A percentile compares a stretch with the other conserved stretches of the same genome.
Evolutionary conservation across 2,797 vertebrate species (phyloP).

Genomic region (Acropternis orthonyx): DNA sequence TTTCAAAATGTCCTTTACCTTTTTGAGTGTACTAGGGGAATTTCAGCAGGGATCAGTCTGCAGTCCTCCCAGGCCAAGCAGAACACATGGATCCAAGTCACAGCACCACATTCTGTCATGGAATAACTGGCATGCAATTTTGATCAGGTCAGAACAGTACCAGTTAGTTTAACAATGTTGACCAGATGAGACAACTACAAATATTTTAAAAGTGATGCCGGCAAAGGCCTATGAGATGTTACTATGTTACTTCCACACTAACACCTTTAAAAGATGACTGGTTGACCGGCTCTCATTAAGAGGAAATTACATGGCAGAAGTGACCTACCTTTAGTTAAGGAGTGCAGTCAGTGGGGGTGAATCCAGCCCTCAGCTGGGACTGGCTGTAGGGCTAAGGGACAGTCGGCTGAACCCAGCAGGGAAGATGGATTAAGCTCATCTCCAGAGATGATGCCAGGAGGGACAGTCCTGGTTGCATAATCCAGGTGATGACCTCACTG

Average conservation of each 20-base stretch:
- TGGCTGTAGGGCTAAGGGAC: fast-evolving
- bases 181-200: background rate
- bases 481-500: background rate
- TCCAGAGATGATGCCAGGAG: background rate
- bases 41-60: background rate
- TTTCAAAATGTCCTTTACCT: background rate
- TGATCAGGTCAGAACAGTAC: background rate
- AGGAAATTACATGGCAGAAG: background rate
- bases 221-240: background rate
- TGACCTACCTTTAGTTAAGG: background rate
- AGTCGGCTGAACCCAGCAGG: background rate
- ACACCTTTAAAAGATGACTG: background rate
- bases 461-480: background rate
- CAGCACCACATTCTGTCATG: fast-evolving
- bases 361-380: background rate
- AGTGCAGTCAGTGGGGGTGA: too few species aligned
- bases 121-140: background rate
- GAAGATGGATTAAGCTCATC: background rate
- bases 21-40: background rate
- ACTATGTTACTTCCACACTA: background rate
- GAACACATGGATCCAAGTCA: background rate
- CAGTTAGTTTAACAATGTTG: background rate
- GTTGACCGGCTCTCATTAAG: background rate
- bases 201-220: background rate
- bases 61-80: background rate